Evolutionary conservation across 1,140 invertebrate genomes (phyloP), one percentile per base, ranked within the genome.

Genomic region (Bilobella aurantiaca): DNA sequence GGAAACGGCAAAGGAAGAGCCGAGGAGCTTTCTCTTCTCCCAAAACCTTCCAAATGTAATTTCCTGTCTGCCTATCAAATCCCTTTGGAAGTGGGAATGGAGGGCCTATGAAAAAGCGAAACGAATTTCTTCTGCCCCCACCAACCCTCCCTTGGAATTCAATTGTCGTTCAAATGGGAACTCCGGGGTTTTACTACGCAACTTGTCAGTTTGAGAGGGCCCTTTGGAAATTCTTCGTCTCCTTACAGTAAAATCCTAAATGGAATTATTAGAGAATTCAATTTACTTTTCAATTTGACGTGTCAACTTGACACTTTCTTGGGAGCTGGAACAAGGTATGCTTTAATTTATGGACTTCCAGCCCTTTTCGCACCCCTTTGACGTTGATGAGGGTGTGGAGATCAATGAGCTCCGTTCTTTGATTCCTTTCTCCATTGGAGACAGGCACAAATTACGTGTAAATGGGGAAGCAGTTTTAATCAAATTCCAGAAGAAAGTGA

Each of bases 21-120:
- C 12, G 49, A 53, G 49, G 25, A 53, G 3, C 3, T 53, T 53
- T 23, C 49, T 53, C 25, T 53, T 53, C 49, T 53, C 14, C 25
- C 3, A 53, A 23, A 53, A 18, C 14, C 49, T 53, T 53, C 49
- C 14, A 53, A 53, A 53, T 53, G 49, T 53, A 53, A 53, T 53
- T 53, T 53, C 49, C 49, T 53, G 12, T 53, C 49, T 53, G 49
- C 49, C 49, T 53, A 53, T 53, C 49, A 53, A 53, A 5, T 53
- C 49, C 49, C 49, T 12, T 8, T 42, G n/a, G 8, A 12, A 42
- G n/a, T 42, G 49, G 49, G 49, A 53, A 23, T 18, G 8, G 12
- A 23, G 49, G 49, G 5, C 12, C 21, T 5, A 53, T 5, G 49
- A 53, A 23, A 53, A 14, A 23, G 49, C 14, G 23, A 53, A 53